Conservation (phyloP, 2,888 invertebrate species). For the Cryptocephalus moraei region DNA sequence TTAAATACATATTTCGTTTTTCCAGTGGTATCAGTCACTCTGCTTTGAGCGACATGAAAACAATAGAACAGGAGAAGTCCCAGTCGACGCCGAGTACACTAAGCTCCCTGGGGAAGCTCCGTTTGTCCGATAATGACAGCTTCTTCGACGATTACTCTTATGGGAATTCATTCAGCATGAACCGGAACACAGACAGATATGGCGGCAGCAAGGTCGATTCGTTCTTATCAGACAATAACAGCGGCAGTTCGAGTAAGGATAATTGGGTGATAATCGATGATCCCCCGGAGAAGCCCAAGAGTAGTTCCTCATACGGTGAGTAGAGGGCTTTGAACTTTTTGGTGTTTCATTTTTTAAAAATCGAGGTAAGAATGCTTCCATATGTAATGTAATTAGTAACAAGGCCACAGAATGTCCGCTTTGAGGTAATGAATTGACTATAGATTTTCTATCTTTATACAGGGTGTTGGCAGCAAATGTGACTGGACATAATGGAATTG, state of each 20-base stretch:
- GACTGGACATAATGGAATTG: too few relatives aligned
- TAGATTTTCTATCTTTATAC: too few relatives aligned
- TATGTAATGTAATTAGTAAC: too few relatives aligned
- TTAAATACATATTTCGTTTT: neutral
- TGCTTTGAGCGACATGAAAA: constrained; percentile 81
- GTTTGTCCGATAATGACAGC: constrained; percentile 37
- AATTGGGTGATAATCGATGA: constrained; percentile 40
- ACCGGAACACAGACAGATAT: neutral
- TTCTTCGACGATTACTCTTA: constrained; percentile 46
- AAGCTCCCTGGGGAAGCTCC: constrained; percentile 33
- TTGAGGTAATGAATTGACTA: too few relatives aligned
- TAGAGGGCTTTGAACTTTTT: constrained; percentile 27
- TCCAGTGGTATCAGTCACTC: constrained; percentile 69
- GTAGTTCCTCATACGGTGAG: constrained; percentile 2
- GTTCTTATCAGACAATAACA: constrained; percentile 18
- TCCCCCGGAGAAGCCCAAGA: constrained; percentile 26
- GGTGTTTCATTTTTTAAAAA: constrained; percentile 53
- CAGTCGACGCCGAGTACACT: constrained; percentile 37
- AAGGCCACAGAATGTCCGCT: too few relatives aligned
- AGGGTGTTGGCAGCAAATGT: too few relatives aligned
- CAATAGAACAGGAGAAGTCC: constrained; percentile 74
- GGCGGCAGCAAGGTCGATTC: constrained; percentile 16
- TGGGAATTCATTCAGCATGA: constrained; percentile 29
- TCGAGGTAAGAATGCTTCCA: too few relatives aligned
- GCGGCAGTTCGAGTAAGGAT: constrained; percentile 18